Conservation (phyloP, 2,797 vertebrate genomes). For the Peromyscus nudipes region DNA sequence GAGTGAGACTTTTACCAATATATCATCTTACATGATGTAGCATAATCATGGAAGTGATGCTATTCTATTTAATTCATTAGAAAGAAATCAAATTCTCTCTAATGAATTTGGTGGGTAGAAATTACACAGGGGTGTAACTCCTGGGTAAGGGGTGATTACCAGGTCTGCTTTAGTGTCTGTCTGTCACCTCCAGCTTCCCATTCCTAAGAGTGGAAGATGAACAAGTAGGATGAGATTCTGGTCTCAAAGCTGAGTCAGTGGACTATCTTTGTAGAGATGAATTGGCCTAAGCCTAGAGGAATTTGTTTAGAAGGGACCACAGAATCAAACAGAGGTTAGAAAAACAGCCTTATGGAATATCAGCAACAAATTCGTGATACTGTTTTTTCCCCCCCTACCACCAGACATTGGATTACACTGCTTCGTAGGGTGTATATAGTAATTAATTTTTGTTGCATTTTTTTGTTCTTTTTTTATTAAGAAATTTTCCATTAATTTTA, state of each 20-base stretch:
- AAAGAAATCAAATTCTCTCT: too few species aligned
- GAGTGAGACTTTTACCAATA: constrained; percentile 28
- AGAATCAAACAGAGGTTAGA: not conserved
- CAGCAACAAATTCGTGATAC: not conserved
- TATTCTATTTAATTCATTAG: not conserved
- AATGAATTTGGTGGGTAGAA: too few species aligned
- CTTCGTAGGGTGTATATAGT: not conserved
- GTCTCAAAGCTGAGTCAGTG: constrained; percentile 4
- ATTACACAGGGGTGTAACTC: constrained; percentile 23
- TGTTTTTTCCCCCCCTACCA: not conserved
- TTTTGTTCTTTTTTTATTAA: not conserved
- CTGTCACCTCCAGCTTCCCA: not conserved
- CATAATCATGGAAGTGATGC: constrained; percentile 6
- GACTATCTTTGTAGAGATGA: not conserved
- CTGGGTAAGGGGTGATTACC: not conserved
- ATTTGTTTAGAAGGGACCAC: not conserved
- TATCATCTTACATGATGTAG: not conserved
- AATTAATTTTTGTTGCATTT: not conserved
- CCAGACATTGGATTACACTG: not conserved
- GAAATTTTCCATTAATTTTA: too few species aligned
- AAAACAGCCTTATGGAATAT: not conserved
- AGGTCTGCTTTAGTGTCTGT: not conserved
- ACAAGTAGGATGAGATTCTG: not conserved
- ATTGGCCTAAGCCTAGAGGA: not conserved
- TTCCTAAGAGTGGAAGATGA: constrained; percentile 12